Evolutionary conservation across 1,140 invertebrate species (phyloP).

Genomic region (Drosophila arizonae): DNA sequence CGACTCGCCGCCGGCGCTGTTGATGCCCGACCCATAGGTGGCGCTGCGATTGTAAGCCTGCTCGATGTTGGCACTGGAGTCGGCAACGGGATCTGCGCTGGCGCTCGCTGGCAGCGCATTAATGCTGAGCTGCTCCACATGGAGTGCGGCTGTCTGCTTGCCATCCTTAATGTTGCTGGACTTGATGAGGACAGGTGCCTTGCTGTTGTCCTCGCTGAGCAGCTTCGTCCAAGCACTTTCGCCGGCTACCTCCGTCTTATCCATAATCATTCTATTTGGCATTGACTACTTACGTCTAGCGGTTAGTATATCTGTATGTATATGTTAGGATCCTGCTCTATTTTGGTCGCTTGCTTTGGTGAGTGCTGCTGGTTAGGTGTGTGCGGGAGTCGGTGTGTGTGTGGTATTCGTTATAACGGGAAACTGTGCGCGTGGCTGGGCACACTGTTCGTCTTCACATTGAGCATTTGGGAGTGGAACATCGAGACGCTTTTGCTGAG

Average conservation of each 20-base stretch:
- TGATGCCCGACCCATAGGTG: slow-evolving; percentile 67
- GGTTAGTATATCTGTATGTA: neutral
- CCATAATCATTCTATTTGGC: slow-evolving; percentile 79
- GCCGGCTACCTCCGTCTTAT: slow-evolving; percentile 63
- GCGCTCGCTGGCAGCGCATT: neutral
- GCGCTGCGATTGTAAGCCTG: slow-evolving; percentile 60
- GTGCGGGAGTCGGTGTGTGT: neutral
- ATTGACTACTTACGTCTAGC: slow-evolving; percentile 66
- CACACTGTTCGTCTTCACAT: slow-evolving; percentile 53
- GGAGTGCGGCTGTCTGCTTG: slow-evolving; percentile 46
- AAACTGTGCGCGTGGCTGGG: slow-evolving; percentile 59
- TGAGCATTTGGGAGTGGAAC: slow-evolving; percentile 46
- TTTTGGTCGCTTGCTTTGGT: slow-evolving; percentile 55
- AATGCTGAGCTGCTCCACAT: slow-evolving; percentile 50
- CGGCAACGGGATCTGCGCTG: slow-evolving; percentile 4
- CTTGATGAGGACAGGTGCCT: slow-evolving; percentile 62
- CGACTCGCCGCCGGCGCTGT: slow-evolving; percentile 67
- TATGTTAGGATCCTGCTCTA: neutral
- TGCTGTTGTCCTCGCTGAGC: slow-evolving; percentile 65
- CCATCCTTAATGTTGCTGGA: slow-evolving; percentile 19
- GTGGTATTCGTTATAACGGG: slow-evolving; percentile 66
- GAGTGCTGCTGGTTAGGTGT: slow-evolving; percentile 19
- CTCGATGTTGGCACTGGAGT: slow-evolving; percentile 18
- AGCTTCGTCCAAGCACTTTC: slow-evolving; percentile 79
- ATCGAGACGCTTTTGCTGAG: slow-evolving; percentile 54